Evolutionary conservation across 2,888 invertebrate genomes (phyloP).

Genomic region (Camponotus fellah): DNA sequence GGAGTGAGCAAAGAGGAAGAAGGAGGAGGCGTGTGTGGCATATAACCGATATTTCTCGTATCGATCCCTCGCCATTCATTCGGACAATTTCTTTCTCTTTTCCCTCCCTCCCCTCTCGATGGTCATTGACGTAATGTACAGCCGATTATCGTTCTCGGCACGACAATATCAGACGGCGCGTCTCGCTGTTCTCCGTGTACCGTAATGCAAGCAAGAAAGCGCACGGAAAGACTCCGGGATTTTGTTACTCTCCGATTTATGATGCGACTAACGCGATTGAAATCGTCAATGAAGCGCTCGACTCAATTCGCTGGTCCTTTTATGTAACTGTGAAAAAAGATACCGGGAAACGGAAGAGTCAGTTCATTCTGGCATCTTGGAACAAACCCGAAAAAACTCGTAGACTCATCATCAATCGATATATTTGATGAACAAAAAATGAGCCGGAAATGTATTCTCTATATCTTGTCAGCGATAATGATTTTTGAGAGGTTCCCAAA

Average conservation of each 20-base stretch:
- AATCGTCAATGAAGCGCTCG: conserved; percentile 69
- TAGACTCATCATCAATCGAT: neutral
- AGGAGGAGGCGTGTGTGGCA: conserved; percentile 45
- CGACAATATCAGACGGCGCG: conserved; percentile 61
- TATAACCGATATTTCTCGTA: conserved; percentile 62
- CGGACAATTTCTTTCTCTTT: conserved; percentile 54
- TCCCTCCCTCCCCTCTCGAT: conserved; percentile 16
- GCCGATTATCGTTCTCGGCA: conserved; percentile 58
- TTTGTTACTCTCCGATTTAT: conserved; percentile 61
- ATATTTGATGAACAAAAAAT: neutral
- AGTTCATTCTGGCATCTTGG: conserved; percentile 16
- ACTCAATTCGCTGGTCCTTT: conserved; percentile 40
- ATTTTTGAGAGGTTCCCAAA: neutral
- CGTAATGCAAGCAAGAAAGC: conserved; percentile 71
- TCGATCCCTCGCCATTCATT: conserved; percentile 70
- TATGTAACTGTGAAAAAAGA: neutral
- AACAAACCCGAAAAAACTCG: neutral
- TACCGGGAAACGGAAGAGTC: conserved; percentile 22
- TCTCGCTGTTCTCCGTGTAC: conserved; percentile 63
- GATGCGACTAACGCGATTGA: conserved; percentile 63
- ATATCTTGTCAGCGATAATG: neutral
- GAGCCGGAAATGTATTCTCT: neutral
- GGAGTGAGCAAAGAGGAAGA: conserved; percentile 33
- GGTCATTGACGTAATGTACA: conserved; percentile 56
- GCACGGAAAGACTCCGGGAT: conserved; percentile 56